Conservation (phyloP, 2,797 vertebrate species). For the Paguma larvata region DNA sequence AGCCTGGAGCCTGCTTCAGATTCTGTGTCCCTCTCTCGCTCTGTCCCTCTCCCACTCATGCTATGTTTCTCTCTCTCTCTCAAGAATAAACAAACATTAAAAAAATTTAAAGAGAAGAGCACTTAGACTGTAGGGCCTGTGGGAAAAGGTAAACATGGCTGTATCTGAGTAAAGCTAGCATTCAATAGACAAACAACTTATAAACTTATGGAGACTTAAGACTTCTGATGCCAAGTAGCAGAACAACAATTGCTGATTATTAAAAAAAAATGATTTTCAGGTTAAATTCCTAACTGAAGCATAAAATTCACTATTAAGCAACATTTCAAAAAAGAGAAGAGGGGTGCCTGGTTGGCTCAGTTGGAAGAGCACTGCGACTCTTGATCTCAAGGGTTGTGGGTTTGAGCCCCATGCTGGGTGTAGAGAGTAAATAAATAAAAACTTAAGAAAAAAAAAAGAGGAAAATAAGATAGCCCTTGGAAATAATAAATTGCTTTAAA, state of each 20-base stretch:
- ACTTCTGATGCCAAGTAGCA: background rate
- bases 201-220: background rate
- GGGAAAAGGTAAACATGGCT: background rate
- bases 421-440: no score
- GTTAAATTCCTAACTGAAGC: background rate
- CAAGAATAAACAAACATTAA: no score
- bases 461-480: background rate
- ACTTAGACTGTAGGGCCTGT: background rate
- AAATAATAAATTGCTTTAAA: background rate
- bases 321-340: background rate
- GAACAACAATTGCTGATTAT: background rate
- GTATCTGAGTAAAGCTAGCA: background rate
- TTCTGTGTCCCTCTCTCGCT: no score
- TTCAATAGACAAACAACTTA: background rate
- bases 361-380: no score
- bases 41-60: no score
- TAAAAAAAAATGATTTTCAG: background rate
- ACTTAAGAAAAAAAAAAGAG: background rate
- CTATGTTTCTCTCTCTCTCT: no score
- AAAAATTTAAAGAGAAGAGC: background rate
- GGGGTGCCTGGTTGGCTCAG: no score
- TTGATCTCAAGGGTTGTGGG: no score
- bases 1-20: no score
- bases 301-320: slow-evolving; percentile 22
- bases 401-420: no score